Percentiles rank a stretch among this genome's conserved stretches.
These are phyloP conservation scores for Oikopleura vanhoeffeni DNA, from an alignment of 23 tunicate genomes.

Conservation along the genomic window DNA sequence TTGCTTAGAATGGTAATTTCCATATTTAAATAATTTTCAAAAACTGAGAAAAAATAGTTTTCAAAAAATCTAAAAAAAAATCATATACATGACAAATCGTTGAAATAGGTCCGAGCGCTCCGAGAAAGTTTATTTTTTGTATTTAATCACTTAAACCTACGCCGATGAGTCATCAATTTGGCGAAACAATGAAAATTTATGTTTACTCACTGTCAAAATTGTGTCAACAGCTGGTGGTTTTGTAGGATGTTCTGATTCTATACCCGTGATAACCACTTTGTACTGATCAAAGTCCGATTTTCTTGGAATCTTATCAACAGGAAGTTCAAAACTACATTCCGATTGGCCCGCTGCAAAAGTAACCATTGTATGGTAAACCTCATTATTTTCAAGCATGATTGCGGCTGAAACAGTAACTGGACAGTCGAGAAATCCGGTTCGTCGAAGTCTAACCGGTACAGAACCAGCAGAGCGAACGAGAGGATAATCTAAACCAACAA, in stretches of 20 bases:
- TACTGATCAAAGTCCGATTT: not conserved
- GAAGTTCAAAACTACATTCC: not conserved
- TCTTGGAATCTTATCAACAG: not conserved
- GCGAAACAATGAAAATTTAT: no score
- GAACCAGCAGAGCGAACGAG: constrained; percentile 6
- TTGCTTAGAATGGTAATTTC: no score
- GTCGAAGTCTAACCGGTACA: not conserved
- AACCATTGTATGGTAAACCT: not conserved
- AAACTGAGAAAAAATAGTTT: no score
- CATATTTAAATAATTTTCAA: no score
- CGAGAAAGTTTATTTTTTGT: no score
- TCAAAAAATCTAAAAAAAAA: no score
- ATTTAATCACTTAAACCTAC: no score
- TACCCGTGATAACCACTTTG: not conserved
- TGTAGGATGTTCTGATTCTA: not conserved
- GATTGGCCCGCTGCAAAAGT: not conserved
- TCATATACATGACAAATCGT: no score
- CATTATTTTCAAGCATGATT: not conserved
- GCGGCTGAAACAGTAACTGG: not conserved
- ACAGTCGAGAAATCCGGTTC: constrained; percentile 5
- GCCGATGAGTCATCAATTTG: no score
- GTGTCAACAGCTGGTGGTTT: not conserved
- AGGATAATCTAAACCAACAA: not conserved
- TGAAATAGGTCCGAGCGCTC: no score
- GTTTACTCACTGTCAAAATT: no score